Base-by-base conservation (phyloP, 2,888 invertebrate species). In the Andrena camellia region DNA sequence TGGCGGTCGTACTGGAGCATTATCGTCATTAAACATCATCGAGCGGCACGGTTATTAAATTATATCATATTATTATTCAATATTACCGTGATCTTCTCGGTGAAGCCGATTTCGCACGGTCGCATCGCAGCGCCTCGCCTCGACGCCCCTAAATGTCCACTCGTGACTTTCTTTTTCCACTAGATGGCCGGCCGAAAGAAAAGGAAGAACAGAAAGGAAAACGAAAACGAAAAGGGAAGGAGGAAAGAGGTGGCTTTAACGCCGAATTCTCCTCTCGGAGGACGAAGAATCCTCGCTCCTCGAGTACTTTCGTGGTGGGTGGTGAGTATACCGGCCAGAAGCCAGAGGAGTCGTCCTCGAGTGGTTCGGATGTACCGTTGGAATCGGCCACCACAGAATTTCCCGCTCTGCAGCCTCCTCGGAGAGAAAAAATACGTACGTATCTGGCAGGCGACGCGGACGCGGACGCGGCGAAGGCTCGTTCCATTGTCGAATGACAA, bases 21-120 rank as follows among this genome's bases (percentile, higher is more conserved):
- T 85, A 85, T 83, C 84, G 74, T 84, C 85, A 85, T 85, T 85
- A 85, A 78, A 72, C 81, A 75, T 84, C 84, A 78, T 85, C 78
- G 78, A 60, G 76, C 77, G 71, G 74, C 67, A 70, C 85, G 81
- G 84, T 85, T 84, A 85, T 85, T 85, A 84, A 85, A 85, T 85
- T 84, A 84, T 83, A 84, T 84, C 84, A 62, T 76, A 79, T 75
- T 71, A 84, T 84, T 84, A 83, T 75, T 78, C 78, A 71, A 79
- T 83, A 85, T 84, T 85, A 85, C 78, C 75, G 60, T 78, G 77
- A 82, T 85, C 71, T 59, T 71, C 73, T 17, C 72, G 75, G 54
- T 54, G 67, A 74, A 69, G 69, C 52, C 84, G 77, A 84, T 85
- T 85, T 72, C 77, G 84, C 84, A 81, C 85, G 84, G 78, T 78